Base-by-base conservation (phyloP, 2,797 vertebrate genomes). In the Sebastes dallii region DNA sequence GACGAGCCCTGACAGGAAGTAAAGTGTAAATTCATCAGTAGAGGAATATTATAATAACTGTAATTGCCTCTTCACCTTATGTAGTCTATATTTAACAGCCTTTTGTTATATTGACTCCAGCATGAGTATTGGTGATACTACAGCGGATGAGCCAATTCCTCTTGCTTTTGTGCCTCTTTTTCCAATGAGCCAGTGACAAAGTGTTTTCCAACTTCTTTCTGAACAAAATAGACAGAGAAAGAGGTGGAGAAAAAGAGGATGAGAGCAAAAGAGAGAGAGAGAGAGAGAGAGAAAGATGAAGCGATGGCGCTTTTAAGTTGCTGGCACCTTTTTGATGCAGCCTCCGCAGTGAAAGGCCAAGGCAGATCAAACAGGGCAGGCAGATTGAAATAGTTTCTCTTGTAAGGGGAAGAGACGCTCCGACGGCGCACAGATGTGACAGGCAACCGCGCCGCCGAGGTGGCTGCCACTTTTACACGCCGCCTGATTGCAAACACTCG, bases 321-420 rank as follows among this genome's bases (percentile, higher is more conserved):
- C 60, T 64, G 3, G 60, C 73, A 42, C 85, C 70, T 81, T 86
- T 91, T 86, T 90, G 87, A 90, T 89, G 81, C 84, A 80, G 86
- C 81, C 83, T 85, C 77, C 7, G 34, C 78, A 50, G 29, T 72
- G 85, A 90, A 91, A 90, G 88, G 85, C 87, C 88, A 62, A 27
- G 30, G 82, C 66, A 78, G 83, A 90, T 91, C 84, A 94, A 93
- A 91, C 77, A 20, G 84, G 77, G 66, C 81, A 56, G 84, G 77
- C 76, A 56, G 87, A 78, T 81, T 86, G 64, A 84, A 91, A 87
- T 69, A 61, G 81, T 80, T 84, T 62, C 76, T 84, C 77, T 88
- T 77, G 80, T 88, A 84, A 78, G 39, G 71, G 39, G 64, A 66
- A 81, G 73, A 85, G 78, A 78, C 1, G 11, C 69, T 65, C 20